Evolutionary conservation across 2,888 invertebrate genomes (phyloP).

Genomic region (Machimus rusticus): DNA sequence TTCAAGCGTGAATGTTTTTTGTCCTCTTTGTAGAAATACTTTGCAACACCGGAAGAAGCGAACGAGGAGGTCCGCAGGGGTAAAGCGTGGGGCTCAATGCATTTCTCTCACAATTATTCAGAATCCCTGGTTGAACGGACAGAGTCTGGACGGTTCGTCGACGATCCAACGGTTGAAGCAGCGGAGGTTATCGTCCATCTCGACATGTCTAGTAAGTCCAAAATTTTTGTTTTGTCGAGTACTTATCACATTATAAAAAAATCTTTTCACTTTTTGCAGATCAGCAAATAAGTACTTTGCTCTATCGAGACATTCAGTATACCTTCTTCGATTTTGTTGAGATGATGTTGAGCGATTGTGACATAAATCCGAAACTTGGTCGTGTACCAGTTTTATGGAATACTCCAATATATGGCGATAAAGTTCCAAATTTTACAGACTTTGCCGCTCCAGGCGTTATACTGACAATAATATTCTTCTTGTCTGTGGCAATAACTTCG

Average conservation of each 20-base stretch:
- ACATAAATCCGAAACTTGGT: conserved; percentile 69
- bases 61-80: conserved; percentile 73
- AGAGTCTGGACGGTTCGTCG: conserved; percentile 68
- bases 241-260: neutral
- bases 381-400: conserved; percentile 68
- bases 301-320: conserved; percentile 76
- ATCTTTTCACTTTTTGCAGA: conserved; percentile 66
- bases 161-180: conserved; percentile 67
- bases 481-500: conserved; percentile 91
- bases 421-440: conserved; percentile 86
- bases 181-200: conserved; percentile 76
- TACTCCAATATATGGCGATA: conserved; percentile 77
- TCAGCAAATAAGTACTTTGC: conserved; percentile 85
- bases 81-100: conserved; percentile 77
- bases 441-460: conserved; percentile 95
- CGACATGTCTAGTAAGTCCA: conserved; percentile 82
- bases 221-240: neutral
- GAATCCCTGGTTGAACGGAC: conserved; percentile 70
- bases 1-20: conserved; percentile 1
- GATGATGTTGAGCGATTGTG: conserved; percentile 70
- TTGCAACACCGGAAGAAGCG: conserved; percentile 69
- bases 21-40: conserved; percentile 64
- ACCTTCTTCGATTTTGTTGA: conserved; percentile 78
- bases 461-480: conserved; percentile 89
- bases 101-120: conserved; percentile 80